A percentile compares a stretch with the other conserved stretches of the same genome.
Conservation (phyloP, 64 coral and sea anemone species). For the Montipora efflorescens region DNA sequence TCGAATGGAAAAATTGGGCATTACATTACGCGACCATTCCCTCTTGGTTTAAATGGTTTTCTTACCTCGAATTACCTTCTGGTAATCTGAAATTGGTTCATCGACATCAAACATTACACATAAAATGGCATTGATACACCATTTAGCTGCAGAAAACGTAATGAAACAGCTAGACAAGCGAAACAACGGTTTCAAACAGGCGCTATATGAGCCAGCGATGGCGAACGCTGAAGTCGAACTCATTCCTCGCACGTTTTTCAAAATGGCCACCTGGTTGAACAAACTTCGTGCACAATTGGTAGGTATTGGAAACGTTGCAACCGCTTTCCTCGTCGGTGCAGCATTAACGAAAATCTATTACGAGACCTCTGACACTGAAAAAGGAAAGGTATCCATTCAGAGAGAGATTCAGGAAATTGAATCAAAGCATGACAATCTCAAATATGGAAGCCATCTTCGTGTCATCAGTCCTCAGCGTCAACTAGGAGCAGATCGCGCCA, state of each 20-base stretch:
- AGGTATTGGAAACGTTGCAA: conserved; percentile 67
- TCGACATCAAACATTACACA: conserved; percentile 88
- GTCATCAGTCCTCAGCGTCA: conserved; percentile 21
- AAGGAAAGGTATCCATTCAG: conserved; percentile 47
- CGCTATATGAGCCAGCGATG: conserved; percentile 17
- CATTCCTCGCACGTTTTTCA: conserved; percentile 9
- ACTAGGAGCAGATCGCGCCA: background rate
- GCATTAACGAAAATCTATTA: conserved; percentile 92
- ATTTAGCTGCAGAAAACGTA: background rate
- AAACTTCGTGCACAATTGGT: conserved; percentile 45
- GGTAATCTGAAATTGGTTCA: conserved; percentile 86
- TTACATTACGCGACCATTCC: too few species aligned
- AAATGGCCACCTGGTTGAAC: conserved; percentile 78
- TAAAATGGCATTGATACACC: background rate
- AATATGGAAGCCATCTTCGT: conserved; percentile 68
- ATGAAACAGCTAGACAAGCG: background rate
- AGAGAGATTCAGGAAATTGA: conserved; percentile 83
- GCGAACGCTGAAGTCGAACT: background rate
- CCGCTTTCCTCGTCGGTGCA: conserved; percentile 82
- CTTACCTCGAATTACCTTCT: conserved; percentile 83
- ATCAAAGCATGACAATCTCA: conserved; percentile 79
- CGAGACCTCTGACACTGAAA: conserved; percentile 68
- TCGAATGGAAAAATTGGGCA: too few species aligned
- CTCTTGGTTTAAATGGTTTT: background rate
- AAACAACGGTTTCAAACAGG: conserved; percentile 38